A percentile compares a stretch with the other conserved stretches of the same genome.
Evolutionary conservation across 2,797 vertebrate species (phyloP).

Genomic region (Enteromius anoplus): DNA sequence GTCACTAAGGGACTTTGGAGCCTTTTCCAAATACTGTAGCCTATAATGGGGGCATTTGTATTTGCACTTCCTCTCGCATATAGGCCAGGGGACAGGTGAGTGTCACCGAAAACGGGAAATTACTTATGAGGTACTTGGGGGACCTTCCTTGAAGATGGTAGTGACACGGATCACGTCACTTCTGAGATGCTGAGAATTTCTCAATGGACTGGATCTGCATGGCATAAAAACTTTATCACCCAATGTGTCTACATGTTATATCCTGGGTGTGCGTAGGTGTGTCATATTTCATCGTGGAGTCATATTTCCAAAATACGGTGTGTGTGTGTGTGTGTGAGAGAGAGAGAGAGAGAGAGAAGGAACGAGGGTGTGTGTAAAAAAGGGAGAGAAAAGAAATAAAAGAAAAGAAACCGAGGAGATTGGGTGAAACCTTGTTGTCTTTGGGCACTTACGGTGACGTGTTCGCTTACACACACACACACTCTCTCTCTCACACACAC

Average conservation of each 20-base stretch:
- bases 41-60: slow-evolving; percentile 4
- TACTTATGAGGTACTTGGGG: slow-evolving; percentile 16
- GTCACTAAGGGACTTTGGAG: slow-evolving; percentile 23
- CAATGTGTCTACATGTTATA: slow-evolving; percentile 26
- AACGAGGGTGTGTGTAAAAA: not conserved
- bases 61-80: slow-evolving; percentile 13
- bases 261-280: slow-evolving; percentile 36
- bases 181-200: slow-evolving; percentile 33
- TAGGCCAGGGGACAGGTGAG: slow-evolving; percentile 5
- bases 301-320: slow-evolving; percentile 35
- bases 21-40: slow-evolving; percentile 21
- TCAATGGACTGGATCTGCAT: slow-evolving; percentile 35
- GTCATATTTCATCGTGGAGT: slow-evolving; percentile 36
- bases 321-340: slow-evolving; percentile 3
- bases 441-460: slow-evolving; percentile 41
- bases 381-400: not conserved
- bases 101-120: slow-evolving; percentile 15
- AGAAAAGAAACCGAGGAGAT: slow-evolving; percentile 12
- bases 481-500: slow-evolving; percentile 37
- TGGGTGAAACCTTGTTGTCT: slow-evolving; percentile 54
- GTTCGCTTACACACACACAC: slow-evolving; percentile 29
- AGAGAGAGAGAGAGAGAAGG: not conserved
- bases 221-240: slow-evolving; percentile 28
- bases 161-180: slow-evolving; percentile 34
- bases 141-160: slow-evolving; percentile 25